These are phyloP conservation scores for Reticulitermes lucifugus DNA, from an alignment of 2,888 invertebrate genomes.

Conservation along the genomic window DNA sequence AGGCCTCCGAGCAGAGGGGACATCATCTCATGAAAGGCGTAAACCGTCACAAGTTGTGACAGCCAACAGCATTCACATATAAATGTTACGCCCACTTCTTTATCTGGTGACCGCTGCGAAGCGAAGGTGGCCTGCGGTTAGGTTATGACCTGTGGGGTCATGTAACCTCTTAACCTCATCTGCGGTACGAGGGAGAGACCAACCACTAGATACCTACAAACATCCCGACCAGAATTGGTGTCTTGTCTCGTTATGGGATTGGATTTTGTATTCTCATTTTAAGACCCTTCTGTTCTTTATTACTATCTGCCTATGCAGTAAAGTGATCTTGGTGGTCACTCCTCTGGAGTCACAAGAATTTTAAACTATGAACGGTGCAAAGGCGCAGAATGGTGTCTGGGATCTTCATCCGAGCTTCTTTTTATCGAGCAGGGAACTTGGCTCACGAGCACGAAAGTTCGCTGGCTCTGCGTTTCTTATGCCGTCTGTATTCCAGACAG, in stretches of 20 bases:
- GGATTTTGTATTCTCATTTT: neutral
- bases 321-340: neutral
- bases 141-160: constrained; percentile 21
- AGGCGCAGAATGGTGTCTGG: too few species aligned
- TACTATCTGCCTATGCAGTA: neutral
- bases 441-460: too few species aligned
- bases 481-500: too few species aligned
- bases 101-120: neutral
- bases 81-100: constrained; percentile 28
- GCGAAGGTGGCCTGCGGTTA: neutral
- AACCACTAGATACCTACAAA: neutral
- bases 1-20: neutral
- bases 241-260: constrained; percentile 10
- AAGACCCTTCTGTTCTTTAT: neutral
- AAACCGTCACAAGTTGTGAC: constrained; percentile 11
- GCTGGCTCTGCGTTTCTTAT: too few species aligned
- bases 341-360: neutral
- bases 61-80: constrained; percentile 1
- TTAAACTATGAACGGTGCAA: neutral
- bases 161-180: constrained; percentile 24
- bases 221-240: constrained; percentile 13
- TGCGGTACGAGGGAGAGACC: neutral
- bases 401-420: too few species aligned
- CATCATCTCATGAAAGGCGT: constrained; percentile 14
- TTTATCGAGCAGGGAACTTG: too few species aligned